These are phyloP conservation scores for Heterochromis multidens DNA, from an alignment of 2,113 vertebrate genomes.

Conservation along the genomic window DNA sequence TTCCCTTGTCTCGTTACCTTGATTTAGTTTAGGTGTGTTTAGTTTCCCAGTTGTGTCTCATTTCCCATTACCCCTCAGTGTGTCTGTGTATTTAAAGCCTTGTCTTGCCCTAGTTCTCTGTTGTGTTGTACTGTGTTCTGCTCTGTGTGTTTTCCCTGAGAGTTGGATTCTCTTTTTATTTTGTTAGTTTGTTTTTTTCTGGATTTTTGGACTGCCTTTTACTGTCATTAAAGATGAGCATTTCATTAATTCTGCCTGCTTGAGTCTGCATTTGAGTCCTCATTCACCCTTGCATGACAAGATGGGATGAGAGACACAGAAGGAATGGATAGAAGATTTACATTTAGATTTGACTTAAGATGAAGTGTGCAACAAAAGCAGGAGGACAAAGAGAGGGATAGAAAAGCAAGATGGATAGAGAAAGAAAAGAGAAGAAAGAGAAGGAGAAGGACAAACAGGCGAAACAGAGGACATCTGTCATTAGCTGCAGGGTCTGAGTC, in stretches of 20 bases:
- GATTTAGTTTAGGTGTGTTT: not conserved
- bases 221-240: not conserved
- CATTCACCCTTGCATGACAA: not conserved
- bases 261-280: not conserved
- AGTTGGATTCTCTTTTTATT: not conserved
- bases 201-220: not conserved
- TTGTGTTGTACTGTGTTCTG: fast-evolving
- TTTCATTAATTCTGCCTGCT: not conserved
- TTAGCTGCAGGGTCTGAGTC: constrained; percentile 35
- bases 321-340: not conserved
- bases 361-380: not conserved
- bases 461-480: constrained; percentile 31
- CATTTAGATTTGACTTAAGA: not conserved
- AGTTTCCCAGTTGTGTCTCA: not conserved
- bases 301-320: not conserved
- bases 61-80: not conserved
- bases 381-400: not conserved
- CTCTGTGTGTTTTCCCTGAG: not conserved
- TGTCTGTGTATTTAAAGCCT: not conserved
- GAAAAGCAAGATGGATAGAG: not conserved
- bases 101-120: not conserved
- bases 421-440: not conserved
- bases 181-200: not conserved
- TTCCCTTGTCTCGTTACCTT: not conserved
- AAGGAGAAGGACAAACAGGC: not conserved